These are phyloP conservation scores for Neolamprologus hecqui DNA, from an alignment of 2,113 vertebrate species.

Conservation along the genomic window DNA sequence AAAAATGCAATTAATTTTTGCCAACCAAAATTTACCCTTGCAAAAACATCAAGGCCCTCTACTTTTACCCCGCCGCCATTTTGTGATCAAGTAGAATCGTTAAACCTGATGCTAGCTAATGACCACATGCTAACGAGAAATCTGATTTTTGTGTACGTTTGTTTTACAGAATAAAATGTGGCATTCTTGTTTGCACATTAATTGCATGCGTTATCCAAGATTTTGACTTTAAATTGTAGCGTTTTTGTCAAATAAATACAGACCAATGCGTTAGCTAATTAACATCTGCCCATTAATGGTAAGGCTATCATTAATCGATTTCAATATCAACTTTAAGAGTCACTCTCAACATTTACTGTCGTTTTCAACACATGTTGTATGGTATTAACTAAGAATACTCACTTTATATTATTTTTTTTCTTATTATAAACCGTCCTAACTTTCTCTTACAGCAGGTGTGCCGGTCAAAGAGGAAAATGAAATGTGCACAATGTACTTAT, in stretches of 20 bases:
- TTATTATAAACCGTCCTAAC: rapidly evolving
- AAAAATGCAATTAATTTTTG: not conserved
- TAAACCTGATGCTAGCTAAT: not conserved
- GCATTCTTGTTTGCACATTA: not conserved
- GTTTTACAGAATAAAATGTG: not conserved
- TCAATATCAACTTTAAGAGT: not conserved
- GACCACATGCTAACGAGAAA: not conserved
- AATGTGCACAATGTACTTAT: too few relatives aligned
- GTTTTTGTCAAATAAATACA: not conserved
- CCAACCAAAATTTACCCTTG: not conserved
- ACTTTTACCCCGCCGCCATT: not conserved
- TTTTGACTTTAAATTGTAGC: not conserved
- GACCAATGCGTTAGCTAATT: not conserved
- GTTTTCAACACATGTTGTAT: not conserved
- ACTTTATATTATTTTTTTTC: not conserved
- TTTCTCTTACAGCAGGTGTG: not conserved
- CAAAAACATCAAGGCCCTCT: not conserved
- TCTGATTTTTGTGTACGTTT: not conserved
- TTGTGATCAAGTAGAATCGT: not conserved
- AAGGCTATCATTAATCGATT: not conserved
- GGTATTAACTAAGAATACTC: not conserved
- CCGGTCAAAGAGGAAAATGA: not conserved
- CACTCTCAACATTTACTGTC: not conserved
- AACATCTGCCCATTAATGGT: not conserved
- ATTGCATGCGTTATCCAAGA: not conserved